phyloP scores from a whole-genome alignment of 2,113 vertebrate species.

The Vombatus ursinus region DNA sequence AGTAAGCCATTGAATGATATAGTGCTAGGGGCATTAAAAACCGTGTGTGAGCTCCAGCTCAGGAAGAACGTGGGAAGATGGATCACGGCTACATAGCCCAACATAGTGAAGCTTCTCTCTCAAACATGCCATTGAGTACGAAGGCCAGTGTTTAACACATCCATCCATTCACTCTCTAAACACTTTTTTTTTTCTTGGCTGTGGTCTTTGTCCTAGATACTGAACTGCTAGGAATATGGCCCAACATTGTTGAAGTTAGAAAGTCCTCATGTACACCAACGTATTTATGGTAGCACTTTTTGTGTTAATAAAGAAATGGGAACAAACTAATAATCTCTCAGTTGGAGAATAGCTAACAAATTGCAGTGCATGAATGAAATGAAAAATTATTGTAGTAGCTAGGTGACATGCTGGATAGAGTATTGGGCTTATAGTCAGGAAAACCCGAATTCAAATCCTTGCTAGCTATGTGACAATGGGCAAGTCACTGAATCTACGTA shows the following conservation, averaged over 20 bases:
- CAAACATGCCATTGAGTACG: background rate
- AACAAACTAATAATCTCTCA: background rate
- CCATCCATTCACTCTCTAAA: background rate
- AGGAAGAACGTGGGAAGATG: slow-evolving; percentile 37
- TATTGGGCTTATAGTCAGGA: background rate
- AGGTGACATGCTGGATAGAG: background rate
- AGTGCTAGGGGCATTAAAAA: background rate
- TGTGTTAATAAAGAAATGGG: background rate
- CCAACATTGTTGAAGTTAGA: background rate
- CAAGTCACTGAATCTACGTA: background rate
- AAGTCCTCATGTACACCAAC: background rate
- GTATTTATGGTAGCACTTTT: background rate
- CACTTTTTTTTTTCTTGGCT: background rate
- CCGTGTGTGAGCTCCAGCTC: slow-evolving; percentile 28
- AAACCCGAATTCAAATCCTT: background rate
- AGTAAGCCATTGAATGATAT: slow-evolving; percentile 15
- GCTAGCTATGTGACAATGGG: background rate
- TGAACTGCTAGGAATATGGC: background rate
- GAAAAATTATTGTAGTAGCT: background rate
- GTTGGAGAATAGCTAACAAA: background rate
- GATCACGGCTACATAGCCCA: background rate
- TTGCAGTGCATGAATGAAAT: background rate
- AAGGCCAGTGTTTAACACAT: background rate
- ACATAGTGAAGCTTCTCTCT: slow-evolving; percentile 19
- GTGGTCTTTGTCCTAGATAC: background rate